These are phyloP conservation scores for Pseudococcus jackbeardsleyi DNA, from an alignment of 2,888 invertebrate genomes.

Conservation along the genomic window DNA sequence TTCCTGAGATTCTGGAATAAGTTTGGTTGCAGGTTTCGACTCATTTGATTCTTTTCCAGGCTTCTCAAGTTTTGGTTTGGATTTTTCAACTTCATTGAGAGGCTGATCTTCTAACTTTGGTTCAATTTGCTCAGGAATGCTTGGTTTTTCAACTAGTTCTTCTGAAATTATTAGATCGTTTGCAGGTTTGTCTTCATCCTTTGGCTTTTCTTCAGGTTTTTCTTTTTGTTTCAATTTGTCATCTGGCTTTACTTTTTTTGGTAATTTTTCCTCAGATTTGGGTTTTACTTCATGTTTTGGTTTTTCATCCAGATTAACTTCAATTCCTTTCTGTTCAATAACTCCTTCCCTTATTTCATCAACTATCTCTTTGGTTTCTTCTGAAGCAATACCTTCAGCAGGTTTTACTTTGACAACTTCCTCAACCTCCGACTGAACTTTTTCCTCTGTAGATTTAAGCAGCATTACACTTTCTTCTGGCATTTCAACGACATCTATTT, in stretches of 20 bases:
- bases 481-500: constrained; percentile 54
- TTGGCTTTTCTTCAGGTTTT: no score
- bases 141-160: neutral
- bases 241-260: neutral
- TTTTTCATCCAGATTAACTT: constrained; percentile 1
- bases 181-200: no score
- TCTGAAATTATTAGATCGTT: no score
- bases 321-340: neutral
- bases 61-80: constrained; percentile 69
- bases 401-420: neutral
- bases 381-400: neutral
- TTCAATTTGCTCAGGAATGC: neutral
- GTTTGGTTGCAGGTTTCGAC: constrained; percentile 24
- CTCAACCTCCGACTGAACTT: constrained; percentile 5
- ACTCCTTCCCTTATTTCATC: neutral
- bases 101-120: neutral
- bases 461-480: constrained; percentile 42
- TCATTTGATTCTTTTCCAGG: neutral
- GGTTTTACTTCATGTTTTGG: neutral
- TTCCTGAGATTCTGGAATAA: neutral
- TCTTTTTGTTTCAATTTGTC: neutral
- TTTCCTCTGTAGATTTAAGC: constrained; percentile 44
- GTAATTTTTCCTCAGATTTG: no score
- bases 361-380: constrained; percentile 54
- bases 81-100: constrained; percentile 68